A percentile compares a stretch with the other conserved stretches of the same genome.
phyloP scores from a whole-genome alignment of 2,888 invertebrate species.

The Melinopterus prodromus region DNA sequence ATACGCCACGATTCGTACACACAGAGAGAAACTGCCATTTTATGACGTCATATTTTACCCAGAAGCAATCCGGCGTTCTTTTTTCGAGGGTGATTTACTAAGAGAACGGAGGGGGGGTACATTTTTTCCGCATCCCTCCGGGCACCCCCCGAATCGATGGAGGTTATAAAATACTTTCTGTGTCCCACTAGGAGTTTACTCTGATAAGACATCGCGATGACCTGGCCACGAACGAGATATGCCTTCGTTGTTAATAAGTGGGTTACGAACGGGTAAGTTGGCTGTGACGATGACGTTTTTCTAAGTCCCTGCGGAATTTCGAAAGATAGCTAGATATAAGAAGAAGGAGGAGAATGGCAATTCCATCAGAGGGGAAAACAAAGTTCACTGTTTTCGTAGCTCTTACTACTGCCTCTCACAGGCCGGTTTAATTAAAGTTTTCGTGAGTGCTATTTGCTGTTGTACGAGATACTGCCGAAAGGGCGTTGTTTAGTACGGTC shows the following conservation, averaged over 20 bases:
- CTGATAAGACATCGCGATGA: slow-evolving; percentile 29
- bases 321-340: neutral
- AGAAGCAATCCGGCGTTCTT: neutral
- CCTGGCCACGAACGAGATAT: neutral
- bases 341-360: neutral
- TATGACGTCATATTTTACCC: slow-evolving; percentile 20
- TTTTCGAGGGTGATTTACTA: slow-evolving; percentile 10
- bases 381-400: neutral
- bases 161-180: slow-evolving; percentile 41
- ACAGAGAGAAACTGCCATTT: slow-evolving; percentile 20
- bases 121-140: neutral
- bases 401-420: neutral
- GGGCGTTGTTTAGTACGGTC: neutral
- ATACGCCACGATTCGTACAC: slow-evolving; percentile 14
- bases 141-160: slow-evolving; percentile 31
- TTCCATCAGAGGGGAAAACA: neutral
- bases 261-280: neutral
- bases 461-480: neutral
- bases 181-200: slow-evolving; percentile 37
- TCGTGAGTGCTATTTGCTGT: neutral
- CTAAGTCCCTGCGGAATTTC: neutral
- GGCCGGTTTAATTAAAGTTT: slow-evolving; percentile 4
- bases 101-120: neutral
- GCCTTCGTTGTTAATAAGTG: neutral
- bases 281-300: neutral